Percentiles rank a stretch among this genome's conserved stretches.
Evolutionary conservation across 2,797 vertebrate species (phyloP).

Genomic region (Molossus alvarezi): DNA sequence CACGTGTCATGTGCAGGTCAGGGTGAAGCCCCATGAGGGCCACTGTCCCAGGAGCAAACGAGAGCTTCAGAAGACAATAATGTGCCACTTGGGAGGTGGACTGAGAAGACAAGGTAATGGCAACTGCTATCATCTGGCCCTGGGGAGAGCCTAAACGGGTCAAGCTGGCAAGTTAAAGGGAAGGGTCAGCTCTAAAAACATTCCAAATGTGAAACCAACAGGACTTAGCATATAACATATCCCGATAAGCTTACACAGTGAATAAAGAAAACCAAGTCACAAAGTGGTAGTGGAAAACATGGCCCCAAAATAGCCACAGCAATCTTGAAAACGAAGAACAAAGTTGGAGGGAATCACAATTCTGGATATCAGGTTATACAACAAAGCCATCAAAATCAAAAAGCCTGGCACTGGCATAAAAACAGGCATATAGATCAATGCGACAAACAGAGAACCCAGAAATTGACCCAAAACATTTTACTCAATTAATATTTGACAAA

Average conservation of each 20-base stretch:
- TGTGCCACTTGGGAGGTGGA: not conserved
- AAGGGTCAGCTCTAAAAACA: not conserved
- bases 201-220: conserved; percentile 16
- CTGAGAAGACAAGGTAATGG: not conserved
- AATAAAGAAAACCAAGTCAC: conserved; percentile 37
- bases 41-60: not conserved
- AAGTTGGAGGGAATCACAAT: too few species aligned
- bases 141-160: not conserved
- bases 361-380: too few species aligned
- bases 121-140: not conserved
- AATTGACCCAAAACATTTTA: too few species aligned
- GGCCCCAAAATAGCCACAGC: not conserved
- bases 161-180: not conserved
- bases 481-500: too few species aligned
- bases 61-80: not conserved
- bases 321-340: too few species aligned
- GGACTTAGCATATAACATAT: not conserved
- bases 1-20: not conserved
- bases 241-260: not conserved
- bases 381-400: too few species aligned
- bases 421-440: too few species aligned
- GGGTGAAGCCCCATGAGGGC: not conserved
- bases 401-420: too few species aligned
- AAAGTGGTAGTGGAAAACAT: not conserved
- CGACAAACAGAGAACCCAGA: too few species aligned